Evolutionary conservation across 2,888 invertebrate species (phyloP), one percentile per base, ranked within the genome.

Genomic region (Venusia cambrica): DNA sequence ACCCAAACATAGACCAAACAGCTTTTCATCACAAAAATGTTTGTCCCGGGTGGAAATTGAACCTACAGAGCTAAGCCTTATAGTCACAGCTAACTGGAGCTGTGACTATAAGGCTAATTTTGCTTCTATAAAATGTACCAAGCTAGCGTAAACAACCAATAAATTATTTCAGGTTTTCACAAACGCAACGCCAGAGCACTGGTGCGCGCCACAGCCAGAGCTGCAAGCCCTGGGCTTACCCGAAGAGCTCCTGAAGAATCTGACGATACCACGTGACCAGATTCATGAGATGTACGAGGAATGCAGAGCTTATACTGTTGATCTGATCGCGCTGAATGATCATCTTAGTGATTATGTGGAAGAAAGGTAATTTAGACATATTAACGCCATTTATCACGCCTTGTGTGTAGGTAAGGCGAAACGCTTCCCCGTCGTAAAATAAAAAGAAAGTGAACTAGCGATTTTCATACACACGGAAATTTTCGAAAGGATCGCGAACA

Each of bases 131-230:
- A n/a, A n/a, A 20, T 10, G n/a, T 7, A 25, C 28, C 19, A 14
- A 20, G 19, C n/a, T 19, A 8, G 3, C 19, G 20, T 18, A 19
- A 28, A 7, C 13, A 9, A 6, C 9, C 5, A 20, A 14, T 6
- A 29, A 9, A 9, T 9, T 3, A 6, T 33, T 65, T 2, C 64
- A 91, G 89, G 90, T 92, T 22, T 92, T 92, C 66, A 90, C 92
- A 38, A 91, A 91, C 41, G 92, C 92, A n/a, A 89, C 90, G 5
- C 92, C 92, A 7, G 89, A 89, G 12, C 92, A 92, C 57, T 92
- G 92, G 90, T 93, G 92, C 54, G 79, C 87, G 1, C 84, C 91
- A 1, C 80, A 85, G 3, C 85, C 88, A 10, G 88, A 89, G 49
- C 62, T 90, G 20, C 77, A 87, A 18, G 70, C 73, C 22, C 64